Base-by-base conservation (phyloP, 1,140 invertebrate genomes). In the Hyphantria cunea region DNA sequence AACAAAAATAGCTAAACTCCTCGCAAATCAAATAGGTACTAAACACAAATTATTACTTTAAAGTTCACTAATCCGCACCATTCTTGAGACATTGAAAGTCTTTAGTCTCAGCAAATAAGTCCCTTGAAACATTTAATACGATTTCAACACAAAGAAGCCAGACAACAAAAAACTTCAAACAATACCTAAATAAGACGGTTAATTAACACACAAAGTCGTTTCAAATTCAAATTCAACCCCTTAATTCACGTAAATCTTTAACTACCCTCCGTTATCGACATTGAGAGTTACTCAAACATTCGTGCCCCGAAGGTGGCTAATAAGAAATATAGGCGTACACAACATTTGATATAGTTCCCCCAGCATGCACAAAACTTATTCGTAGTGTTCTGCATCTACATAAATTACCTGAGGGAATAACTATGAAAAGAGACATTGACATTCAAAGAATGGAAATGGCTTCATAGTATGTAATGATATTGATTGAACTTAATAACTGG, bases 321-420 rank as follows among this genome's bases (percentile, higher is more conserved):
- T 82, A 82, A 64, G 72, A 61, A 68, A 72, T 67, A 76, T 70
- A 68, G 66, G 64, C 25, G 62, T 44, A 56, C 47, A 74, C 68
- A 74, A 59, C 70, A 72, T 78, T 73, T 55, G 62, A 60, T 74
- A 78, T 75, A 80, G 71, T 76, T 71, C 73, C 63, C 75, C 72
- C 66, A 61, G 63, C 73, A 74, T 77, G 82, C 76, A 77, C 78
- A 69, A 75, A 85, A 85, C 80, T 85, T 85, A 71, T 76, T 76
- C 80, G 70, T 69, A 61, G 64, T 61, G 69, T 64, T 67, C 76
- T 76, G 79, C 79, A 84, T 82, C 59, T 64, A n/a, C n/a, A n/a
- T n/a, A 68, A 80, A 82, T 80, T 76, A 80, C 82, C 80, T 80
- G 68, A 47, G 80, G 80, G 82, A 81, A 79, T 80, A 78, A 33